Evolutionary conservation across 2,888 invertebrate genomes (phyloP), one percentile per base, ranked within the genome.

Genomic region (Caenorhabditis plicata): DNA sequence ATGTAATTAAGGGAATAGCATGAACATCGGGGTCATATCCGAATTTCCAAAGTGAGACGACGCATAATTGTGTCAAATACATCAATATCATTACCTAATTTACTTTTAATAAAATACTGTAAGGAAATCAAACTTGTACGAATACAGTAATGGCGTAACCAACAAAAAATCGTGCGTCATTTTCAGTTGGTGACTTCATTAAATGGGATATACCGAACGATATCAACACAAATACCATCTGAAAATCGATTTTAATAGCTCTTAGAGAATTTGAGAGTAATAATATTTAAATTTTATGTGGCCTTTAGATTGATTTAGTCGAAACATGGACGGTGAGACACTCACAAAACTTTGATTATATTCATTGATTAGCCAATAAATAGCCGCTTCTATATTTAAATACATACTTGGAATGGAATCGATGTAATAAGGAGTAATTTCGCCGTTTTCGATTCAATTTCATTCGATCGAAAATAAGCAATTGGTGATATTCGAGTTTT

Each of bases 1-100:
- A 52, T 4, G 70, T 70, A 7, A 70, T 33, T 1, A 67, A 26
- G 3, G 70, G 70, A 48, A 70, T 67, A 8, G 70, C 53, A 40
- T 70, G 67, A 31, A 57, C 53, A 32, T 70, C 70, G 3, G 70
- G 67, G 52, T 67, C 57, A 9, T 65, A 8, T 3, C 55, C 53
- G 9, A 43, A 23, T 27, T 17, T 35, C 67, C 67, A 70, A 9
- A 67, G 38, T 4, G 42, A n/a, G 31, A 39, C 44, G 4, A 64
- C 63, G 7, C 64, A n/a, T 23, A 64, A 27, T 31, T 70, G 67
- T 11, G 64, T 35, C 19, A 64, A n/a, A 26, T 42, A 65, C 31
- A 70, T 41, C 11, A 67, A 45, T n/a, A 53, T 3, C 1, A 26
- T 36, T 9, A 64, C 57, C 56, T 70, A 56, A 26, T 48, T 45